Evolutionary conservation across 2,797 vertebrate genomes (phyloP).

Genomic region (Diceros bicornis): DNA sequence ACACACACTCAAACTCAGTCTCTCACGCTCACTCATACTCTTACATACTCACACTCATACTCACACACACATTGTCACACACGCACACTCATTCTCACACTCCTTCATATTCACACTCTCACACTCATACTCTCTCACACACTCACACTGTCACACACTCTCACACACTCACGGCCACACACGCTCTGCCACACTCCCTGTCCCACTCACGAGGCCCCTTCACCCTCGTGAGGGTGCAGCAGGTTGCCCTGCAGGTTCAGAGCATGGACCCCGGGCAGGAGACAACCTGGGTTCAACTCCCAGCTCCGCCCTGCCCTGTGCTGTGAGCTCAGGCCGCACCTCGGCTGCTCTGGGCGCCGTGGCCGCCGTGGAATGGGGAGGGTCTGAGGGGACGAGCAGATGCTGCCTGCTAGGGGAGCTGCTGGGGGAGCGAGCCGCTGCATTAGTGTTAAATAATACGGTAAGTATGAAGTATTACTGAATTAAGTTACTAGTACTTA

Average conservation of each 20-base stretch:
- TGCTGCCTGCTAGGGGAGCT: background rate
- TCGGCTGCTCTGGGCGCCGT: background rate
- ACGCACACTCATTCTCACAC: background rate
- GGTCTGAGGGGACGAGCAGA: background rate
- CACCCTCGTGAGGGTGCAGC: accelerated
- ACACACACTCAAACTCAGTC: background rate
- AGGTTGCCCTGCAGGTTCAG: background rate
- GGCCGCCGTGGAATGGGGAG: background rate
- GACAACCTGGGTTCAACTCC: accelerated
- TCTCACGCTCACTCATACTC: background rate
- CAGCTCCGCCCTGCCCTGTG: no score
- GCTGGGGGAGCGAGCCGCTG: background rate
- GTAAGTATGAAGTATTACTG: background rate
- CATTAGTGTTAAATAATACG: accelerated
- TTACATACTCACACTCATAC: no score
- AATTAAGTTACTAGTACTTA: background rate
- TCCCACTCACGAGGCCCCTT: background rate
- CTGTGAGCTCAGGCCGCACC: background rate
- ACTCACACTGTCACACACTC: background rate
- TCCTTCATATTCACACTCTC: background rate
- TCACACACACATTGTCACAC: background rate
- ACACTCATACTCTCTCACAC: background rate
- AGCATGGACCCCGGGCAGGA: background rate
- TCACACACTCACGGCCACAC: background rate
- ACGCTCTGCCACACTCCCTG: background rate